Evolutionary conservation across 2,797 vertebrate genomes (phyloP), one percentile per base, ranked within the genome.

Genomic region (Poecilia wingei): DNA sequence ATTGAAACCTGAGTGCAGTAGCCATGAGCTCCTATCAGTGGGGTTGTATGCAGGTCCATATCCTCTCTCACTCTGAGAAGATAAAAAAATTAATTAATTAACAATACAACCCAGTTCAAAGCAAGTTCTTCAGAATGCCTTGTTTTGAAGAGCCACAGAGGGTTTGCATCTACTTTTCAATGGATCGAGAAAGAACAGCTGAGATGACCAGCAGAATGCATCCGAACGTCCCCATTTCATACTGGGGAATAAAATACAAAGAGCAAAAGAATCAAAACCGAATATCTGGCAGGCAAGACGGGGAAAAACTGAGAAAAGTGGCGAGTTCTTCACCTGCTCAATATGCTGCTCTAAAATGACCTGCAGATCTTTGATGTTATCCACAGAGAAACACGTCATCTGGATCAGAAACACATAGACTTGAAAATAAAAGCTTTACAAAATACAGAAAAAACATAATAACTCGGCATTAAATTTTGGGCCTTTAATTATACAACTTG

Each of bases 1-100:
- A 28, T 79, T 49, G 90, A 80, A 84, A 99, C 98, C 97, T 99
- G 98, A 33, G 97, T 98, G 84, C 98, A 99, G 90, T 99, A 99
- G 78, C 97, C 97, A 0, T 99, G 97, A 25, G 96, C 97, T 79
- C 97, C 98, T 0, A 99, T 99, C 77, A 99, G 88, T 0, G 95
- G 92, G 85, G 88, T 96, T 10, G 95, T 96, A 31, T 95, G 94
- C 41, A 98, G 95, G 0, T 99, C 98, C 57, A 99, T 98, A 86
- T 99, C 98, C 28, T 94, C 95, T 88, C 93, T 96, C 36, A 98
- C 86, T 78, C 98, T 99, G 88, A 47, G 1, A 2, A 84, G 81
- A 85, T 72, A 49, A 79, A 39, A 14, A 75, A 1, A 3, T 18
- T 3, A 81, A 49, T 20, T 18, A 73, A 31, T n/a, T 0, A 57